phyloP scores from a whole-genome alignment of 2,113 vertebrate genomes.

The Rostratula benghalensis region DNA sequence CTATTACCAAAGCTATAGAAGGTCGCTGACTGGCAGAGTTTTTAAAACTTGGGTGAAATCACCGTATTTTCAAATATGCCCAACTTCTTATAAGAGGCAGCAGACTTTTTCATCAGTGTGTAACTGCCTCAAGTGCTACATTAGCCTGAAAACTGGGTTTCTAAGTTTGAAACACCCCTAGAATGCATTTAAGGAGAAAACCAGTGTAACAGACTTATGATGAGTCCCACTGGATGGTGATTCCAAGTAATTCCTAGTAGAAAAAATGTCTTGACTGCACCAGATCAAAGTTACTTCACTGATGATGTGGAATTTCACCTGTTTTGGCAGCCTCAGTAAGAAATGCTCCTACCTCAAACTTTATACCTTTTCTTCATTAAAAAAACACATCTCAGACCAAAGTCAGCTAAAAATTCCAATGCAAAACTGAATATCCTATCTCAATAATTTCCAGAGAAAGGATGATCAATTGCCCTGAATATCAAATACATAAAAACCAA shows the following conservation, averaged over 20 bases:
- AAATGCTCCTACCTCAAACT: not conserved
- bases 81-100: not conserved
- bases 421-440: not conserved
- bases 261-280: not conserved
- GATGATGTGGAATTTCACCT: not conserved
- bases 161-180: not conserved
- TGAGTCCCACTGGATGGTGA: not conserved
- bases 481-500: not conserved
- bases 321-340: not conserved
- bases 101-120: not conserved
- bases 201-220: not conserved
- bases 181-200: not conserved
- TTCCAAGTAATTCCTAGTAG: not conserved
- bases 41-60: not conserved
- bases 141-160: not conserved
- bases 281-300: not conserved
- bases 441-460: not conserved
- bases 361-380: not conserved
- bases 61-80: not conserved
- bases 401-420: not conserved
- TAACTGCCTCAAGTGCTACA: not conserved
- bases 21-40: not conserved
- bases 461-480: not conserved
- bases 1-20: not conserved
- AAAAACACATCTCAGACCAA: not conserved